Base-by-base conservation (phyloP, 2,797 vertebrate genomes). In the Aphelocoma californica region DNA sequence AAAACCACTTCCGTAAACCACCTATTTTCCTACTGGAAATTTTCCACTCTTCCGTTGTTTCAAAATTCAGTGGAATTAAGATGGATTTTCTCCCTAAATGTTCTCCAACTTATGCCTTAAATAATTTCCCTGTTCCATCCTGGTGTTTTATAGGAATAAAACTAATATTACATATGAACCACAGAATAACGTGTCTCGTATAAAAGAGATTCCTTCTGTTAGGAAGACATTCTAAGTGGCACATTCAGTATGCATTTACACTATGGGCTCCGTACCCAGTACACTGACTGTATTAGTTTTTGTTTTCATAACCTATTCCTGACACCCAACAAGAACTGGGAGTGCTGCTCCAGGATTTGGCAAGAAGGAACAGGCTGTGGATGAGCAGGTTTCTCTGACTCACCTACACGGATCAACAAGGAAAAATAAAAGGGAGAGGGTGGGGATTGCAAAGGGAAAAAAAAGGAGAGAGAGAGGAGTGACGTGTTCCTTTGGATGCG, bases 311-410 rank as follows among this genome's bases (percentile, higher is more conserved):
- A 95, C 96, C 96, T 97, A 56, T 75, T 92, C 95, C 94, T 96
- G 85, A 86, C 85, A 93, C 94, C 81, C 93, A 81, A 60, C 57
- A 84, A 96, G 91, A 97, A 93, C 90, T 93, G 90, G 88, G 82
- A 97, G 92, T 93, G 86, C 94, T 96, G 75, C 93, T 97, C 88
- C 62, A 96, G 94, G 93, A 97, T 92, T 82, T 97, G 93, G 92
- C 96, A 98, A 97, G 97, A 97, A 86, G 91, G 88, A 94, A 97
- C 93, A 97, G 92, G 96, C 71, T 95, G 85, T 93, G 86, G 96
- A 97, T 93, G 83, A 97, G 96, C 94, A 97, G 85, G 93, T 97
- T 97, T 97, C 89, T 97, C 96, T 97, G 96, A 98, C 92, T 97
- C 96, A 96, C 85, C 78, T 94, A 84, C 78, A 97, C 1, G 57